Conservation (phyloP, 2,888 invertebrate genomes). For the Andrena marginata region DNA sequence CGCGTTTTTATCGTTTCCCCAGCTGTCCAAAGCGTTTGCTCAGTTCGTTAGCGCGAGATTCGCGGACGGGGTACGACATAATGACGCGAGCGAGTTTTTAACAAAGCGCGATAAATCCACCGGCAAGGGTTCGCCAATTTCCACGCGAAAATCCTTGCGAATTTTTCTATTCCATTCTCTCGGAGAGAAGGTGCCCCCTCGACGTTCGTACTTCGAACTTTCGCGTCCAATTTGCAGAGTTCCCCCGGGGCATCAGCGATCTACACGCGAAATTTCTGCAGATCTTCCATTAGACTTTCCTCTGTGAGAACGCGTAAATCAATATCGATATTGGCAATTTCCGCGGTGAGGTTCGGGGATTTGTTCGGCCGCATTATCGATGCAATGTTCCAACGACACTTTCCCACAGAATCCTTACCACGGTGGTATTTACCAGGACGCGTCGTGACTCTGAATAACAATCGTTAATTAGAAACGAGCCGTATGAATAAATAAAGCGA, state of each 20-base stretch:
- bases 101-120: slow-evolving; percentile 8
- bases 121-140: background rate
- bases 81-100: slow-evolving; percentile 1
- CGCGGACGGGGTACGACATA: slow-evolving; percentile 4
- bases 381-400: background rate
- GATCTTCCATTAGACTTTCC: background rate
- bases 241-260: background rate
- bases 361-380: background rate
- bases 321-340: background rate
- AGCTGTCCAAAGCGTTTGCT: slow-evolving; percentile 21
- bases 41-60: slow-evolving; percentile 44
- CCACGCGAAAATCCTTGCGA: background rate
- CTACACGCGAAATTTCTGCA: background rate
- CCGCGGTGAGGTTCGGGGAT: background rate
- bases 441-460: background rate
- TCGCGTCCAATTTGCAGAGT: background rate
- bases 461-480: slow-evolving; percentile 10
- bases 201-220: background rate
- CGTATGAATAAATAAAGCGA: background rate
- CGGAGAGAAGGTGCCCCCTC: background rate
- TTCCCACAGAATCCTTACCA: background rate
- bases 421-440: background rate
- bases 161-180: background rate
- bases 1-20: slow-evolving; percentile 30
- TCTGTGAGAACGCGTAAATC: background rate